phyloP scores from a whole-genome alignment of 2,888 invertebrate species.

The Glaucopsyche alexis region DNA sequence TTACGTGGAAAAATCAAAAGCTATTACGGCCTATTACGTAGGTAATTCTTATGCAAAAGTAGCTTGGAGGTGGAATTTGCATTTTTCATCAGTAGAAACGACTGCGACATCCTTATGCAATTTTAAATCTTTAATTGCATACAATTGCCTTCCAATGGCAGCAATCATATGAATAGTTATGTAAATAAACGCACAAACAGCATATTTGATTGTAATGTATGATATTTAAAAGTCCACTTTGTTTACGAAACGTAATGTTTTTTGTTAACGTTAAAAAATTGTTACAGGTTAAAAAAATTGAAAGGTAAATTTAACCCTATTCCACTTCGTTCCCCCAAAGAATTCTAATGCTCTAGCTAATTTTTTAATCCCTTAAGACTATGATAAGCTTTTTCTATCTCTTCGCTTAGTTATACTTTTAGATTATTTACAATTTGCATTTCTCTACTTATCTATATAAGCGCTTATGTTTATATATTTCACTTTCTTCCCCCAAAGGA shows the following conservation, averaged over 20 bases:
- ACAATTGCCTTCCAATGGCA: conserved; percentile 30
- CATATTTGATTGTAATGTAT: conserved; percentile 6
- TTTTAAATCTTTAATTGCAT: conserved; percentile 36
- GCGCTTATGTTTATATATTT: too few relatives aligned
- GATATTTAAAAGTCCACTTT: neutral
- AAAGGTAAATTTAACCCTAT: too few relatives aligned
- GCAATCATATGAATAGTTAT: conserved; percentile 18
- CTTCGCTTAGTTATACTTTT: too few relatives aligned
- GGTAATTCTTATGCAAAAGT: conserved; percentile 44
- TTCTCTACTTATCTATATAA: too few relatives aligned
- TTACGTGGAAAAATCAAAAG: conserved; percentile 63
- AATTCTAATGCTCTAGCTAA: too few relatives aligned
- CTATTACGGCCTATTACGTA: conserved; percentile 58
- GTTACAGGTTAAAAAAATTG: too few relatives aligned
- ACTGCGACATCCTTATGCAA: conserved; percentile 33
- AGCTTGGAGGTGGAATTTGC: conserved; percentile 48
- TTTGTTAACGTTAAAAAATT: too few relatives aligned
- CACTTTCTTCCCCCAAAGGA: too few relatives aligned
- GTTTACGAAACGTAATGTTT: neutral
- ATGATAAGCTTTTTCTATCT: too few relatives aligned
- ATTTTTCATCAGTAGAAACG: conserved; percentile 50
- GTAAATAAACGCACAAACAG: conserved; percentile 25
- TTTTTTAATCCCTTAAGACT: too few relatives aligned
- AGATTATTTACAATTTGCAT: too few relatives aligned
- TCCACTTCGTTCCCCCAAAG: too few relatives aligned